Conservation (phyloP, 1,140 invertebrate genomes). For the Ceratosolen fusciceps region DNA sequence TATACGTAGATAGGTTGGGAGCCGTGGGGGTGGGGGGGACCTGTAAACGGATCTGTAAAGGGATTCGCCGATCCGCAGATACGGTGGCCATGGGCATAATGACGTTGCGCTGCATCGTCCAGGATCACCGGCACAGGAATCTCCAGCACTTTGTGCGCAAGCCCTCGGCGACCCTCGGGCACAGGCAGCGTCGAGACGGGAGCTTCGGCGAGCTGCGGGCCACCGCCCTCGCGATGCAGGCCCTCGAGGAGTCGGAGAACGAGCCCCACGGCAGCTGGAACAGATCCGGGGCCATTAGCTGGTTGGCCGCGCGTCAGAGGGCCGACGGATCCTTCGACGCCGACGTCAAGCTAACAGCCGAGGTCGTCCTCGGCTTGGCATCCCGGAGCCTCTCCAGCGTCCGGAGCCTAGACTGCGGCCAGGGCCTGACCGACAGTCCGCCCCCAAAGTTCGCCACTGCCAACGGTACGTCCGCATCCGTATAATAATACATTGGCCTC, state of each 20-base stretch:
- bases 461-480: too few relatives aligned
- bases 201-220: slow-evolving; percentile 87
- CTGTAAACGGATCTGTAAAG: too few relatives aligned
- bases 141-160: slow-evolving; percentile 82
- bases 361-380: slow-evolving; percentile 81
- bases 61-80: slow-evolving; percentile 69
- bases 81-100: slow-evolving; percentile 88
- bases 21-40: too few relatives aligned
- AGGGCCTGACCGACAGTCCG: slow-evolving; percentile 66
- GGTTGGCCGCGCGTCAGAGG: slow-evolving; percentile 80
- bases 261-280: slow-evolving; percentile 80
- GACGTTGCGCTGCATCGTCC: slow-evolving; percentile 86
- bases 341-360: slow-evolving; percentile 79
- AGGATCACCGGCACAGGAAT: slow-evolving; percentile 84
- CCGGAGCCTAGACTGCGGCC: slow-evolving; percentile 78
- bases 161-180: slow-evolving; percentile 81
- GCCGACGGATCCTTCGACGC: slow-evolving; percentile 84
- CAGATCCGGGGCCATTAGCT: slow-evolving; percentile 79
- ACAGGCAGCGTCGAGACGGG: slow-evolving; percentile 83
- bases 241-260: slow-evolving; percentile 79
- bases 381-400: slow-evolving; percentile 79
- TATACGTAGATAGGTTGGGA: too few relatives aligned
- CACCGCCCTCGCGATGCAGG: slow-evolving; percentile 85
- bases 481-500: too few relatives aligned
- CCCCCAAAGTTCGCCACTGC: slow-evolving; percentile 59